Conservation (phyloP, 2,113 vertebrate genomes). For the Syngnathus typhle region DNA sequence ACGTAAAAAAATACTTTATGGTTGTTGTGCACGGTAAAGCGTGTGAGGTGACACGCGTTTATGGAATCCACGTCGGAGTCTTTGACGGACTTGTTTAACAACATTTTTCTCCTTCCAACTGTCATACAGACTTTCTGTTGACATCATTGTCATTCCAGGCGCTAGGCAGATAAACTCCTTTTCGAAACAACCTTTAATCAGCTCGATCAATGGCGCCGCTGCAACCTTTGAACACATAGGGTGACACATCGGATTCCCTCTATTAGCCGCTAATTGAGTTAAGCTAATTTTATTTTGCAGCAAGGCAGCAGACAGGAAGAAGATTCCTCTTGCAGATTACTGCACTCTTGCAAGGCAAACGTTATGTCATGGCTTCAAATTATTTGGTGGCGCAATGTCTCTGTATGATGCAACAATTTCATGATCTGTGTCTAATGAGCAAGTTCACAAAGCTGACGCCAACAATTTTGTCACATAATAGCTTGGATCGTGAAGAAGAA, state of each 20-base stretch:
- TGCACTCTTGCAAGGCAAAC: slow-evolving; percentile 8
- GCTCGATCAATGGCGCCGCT: slow-evolving; percentile 41
- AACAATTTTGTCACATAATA: neutral
- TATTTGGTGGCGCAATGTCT: neutral
- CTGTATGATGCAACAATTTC: neutral
- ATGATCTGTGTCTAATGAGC: neutral
- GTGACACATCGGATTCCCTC: slow-evolving; percentile 48
- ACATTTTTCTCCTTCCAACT: slow-evolving; percentile 9
- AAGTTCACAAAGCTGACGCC: neutral
- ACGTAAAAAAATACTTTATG: slow-evolving; percentile 14
- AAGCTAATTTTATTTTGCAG: slow-evolving; percentile 56
- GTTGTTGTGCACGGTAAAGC: slow-evolving; percentile 22
- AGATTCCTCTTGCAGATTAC: slow-evolving; percentile 33
- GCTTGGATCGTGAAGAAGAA: neutral
- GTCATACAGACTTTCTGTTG: slow-evolving; percentile 2
- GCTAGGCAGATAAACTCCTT: slow-evolving; percentile 23
- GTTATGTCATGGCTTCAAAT: neutral
- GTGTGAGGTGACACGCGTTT: slow-evolving; percentile 8
- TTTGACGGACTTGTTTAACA: slow-evolving; percentile 9
- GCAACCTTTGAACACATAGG: slow-evolving; percentile 46
- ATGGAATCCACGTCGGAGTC: slow-evolving; percentile 11
- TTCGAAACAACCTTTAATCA: slow-evolving; percentile 45
- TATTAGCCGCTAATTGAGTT: slow-evolving; percentile 55
- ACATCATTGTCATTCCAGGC: neutral
- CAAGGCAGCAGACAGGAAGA: slow-evolving; percentile 43